A percentile compares a stretch with the other conserved stretches of the same genome.
These are phyloP conservation scores for Nomada goodeniana DNA, from an alignment of 2,888 invertebrate genomes.

Conservation along the genomic window DNA sequence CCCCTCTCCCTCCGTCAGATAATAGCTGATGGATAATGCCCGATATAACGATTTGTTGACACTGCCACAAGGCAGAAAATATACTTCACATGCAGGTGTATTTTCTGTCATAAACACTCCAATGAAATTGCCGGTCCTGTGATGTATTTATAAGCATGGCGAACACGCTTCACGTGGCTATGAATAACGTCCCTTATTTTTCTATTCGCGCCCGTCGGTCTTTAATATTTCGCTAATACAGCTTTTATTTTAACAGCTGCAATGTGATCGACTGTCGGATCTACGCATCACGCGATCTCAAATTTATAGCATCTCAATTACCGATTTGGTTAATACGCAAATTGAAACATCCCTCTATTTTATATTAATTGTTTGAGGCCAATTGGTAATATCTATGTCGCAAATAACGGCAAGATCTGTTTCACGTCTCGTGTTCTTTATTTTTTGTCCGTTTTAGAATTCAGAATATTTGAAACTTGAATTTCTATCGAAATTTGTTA, in stretches of 20 bases:
- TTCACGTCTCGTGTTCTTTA: too few relatives aligned
- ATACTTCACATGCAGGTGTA: slow-evolving; percentile 2
- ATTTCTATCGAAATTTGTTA: too few relatives aligned
- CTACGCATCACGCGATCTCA: not conserved
- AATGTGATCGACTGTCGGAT: not conserved
- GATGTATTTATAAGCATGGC: slow-evolving; percentile 63
- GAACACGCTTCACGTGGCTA: slow-evolving; percentile 34
- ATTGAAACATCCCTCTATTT: not conserved
- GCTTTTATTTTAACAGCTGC: not conserved
- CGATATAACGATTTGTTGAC: slow-evolving; percentile 45
- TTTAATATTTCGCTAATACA: slow-evolving; percentile 3
- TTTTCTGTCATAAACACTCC: slow-evolving; percentile 49
- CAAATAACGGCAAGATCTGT: too few relatives aligned
- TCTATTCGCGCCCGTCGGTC: not conserved
- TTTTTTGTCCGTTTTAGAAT: too few relatives aligned
- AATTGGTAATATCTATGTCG: too few relatives aligned
- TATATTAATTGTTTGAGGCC: not conserved
- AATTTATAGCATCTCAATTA: not conserved
- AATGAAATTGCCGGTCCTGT: slow-evolving; percentile 43
- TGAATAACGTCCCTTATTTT: slow-evolving; percentile 57
- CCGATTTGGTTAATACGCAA: too few relatives aligned
- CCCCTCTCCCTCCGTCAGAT: not conserved
- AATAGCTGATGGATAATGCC: slow-evolving; percentile 2
- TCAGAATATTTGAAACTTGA: too few relatives aligned
- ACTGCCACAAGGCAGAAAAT: slow-evolving; percentile 25